Evolutionary conservation across 1,140 invertebrate species (phyloP).

Genomic region (Neelides sp.): DNA sequence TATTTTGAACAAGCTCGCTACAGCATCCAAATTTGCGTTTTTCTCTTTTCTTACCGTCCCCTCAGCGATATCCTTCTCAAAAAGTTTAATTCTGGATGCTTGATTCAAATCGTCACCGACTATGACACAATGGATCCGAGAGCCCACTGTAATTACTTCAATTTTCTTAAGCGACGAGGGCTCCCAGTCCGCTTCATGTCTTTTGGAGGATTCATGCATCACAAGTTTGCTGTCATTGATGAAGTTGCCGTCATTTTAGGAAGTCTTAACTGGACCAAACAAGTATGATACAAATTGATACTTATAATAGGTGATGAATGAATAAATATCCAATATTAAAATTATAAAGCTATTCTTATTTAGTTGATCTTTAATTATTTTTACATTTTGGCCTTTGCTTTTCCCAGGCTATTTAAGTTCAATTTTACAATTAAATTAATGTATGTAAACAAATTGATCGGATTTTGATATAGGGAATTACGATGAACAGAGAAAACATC

Average conservation of each 20-base stretch:
- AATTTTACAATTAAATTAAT: too few species aligned
- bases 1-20: slow-evolving; percentile 14
- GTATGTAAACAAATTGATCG: too few species aligned
- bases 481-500: too few species aligned
- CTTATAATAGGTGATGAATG: too few species aligned
- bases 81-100: slow-evolving; percentile 9
- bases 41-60: slow-evolving; percentile 2
- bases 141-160: slow-evolving; percentile 13
- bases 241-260: slow-evolving; percentile 24
- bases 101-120: slow-evolving; percentile 20
- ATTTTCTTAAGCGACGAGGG: neutral
- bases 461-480: too few species aligned
- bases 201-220: slow-evolving; percentile 18
- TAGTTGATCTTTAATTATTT: too few species aligned
- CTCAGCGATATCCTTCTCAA: slow-evolving; percentile 9
- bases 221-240: slow-evolving; percentile 25
- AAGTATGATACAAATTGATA: slow-evolving; percentile 6
- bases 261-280: slow-evolving; percentile 25
- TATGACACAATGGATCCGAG: slow-evolving; percentile 15
- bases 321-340: too few species aligned
- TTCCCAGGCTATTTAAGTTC: too few species aligned
- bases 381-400: too few species aligned
- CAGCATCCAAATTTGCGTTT: slow-evolving; percentile 17
- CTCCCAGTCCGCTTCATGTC: neutral
- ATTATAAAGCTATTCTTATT: too few species aligned